Base-by-base conservation (phyloP, 2,113 vertebrate species). In the Megalops atlanticus region DNA sequence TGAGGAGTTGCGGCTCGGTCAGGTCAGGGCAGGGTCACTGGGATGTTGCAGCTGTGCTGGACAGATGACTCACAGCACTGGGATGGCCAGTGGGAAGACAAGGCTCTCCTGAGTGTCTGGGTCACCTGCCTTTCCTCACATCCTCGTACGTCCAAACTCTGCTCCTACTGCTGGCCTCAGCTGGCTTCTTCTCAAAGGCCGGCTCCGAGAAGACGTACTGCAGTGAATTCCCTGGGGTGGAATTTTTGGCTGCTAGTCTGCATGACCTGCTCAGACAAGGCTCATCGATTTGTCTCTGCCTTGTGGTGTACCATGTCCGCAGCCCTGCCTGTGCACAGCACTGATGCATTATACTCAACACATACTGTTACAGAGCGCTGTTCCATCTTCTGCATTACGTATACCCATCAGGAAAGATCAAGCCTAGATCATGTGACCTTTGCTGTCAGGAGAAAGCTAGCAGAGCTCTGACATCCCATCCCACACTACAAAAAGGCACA, bases 101-200 rank as follows among this genome's bases (percentile, higher is more conserved):
- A 83, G 84, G 81, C 83, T 89, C 89, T 88, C 88, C 88, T 84
- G 77, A 83, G 86, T 80, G 90, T 85, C 82, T 83, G 88, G 85
- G 84, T 81, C 83, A 90, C 90, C 93, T 94, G 92, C 89, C 88
- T 95, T 94, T 94, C 85, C 84, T 94, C 94, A 93, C 83, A 77
- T 81, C 43, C 85, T 15, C 24, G 54, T 70, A 43, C 36, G 33
- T 74, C 83, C 54, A 74, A 76, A 81, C 80, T 85, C 89, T 86
- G 85, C 84, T 75, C 36, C 84, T 49, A 68, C 69, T 75, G 41
- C 27, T 87, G 89, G 91, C 89, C 88, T 89, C 86, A 83, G 73
- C 69, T 73, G 82, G 86, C 80, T 76, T 73, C 76, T 68, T 58
- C 78, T 84, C 80, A 78, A n/a, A 85, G 81, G 84, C 75, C 86